These are phyloP conservation scores for Lamellibrachia luymesi DNA, from an alignment of 1,140 invertebrate species.

Conservation along the genomic window DNA sequence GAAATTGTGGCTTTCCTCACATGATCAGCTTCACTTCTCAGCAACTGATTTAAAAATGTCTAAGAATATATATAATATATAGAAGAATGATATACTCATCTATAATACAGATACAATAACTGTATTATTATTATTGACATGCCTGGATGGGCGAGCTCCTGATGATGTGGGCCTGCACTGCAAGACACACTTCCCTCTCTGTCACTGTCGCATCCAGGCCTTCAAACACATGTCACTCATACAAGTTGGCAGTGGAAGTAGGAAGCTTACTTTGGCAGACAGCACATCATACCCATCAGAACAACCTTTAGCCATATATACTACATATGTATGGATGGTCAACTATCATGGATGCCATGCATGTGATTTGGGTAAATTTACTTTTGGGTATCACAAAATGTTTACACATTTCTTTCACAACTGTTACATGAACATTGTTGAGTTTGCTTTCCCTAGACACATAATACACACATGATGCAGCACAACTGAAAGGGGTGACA, in stretches of 20 bases:
- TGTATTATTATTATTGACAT: neutral
- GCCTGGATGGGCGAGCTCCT: slow-evolving; percentile 36
- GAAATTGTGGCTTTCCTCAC: neutral
- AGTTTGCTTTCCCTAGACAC: no score
- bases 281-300: no score
- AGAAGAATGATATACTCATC: neutral
- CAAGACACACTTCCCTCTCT: slow-evolving; percentile 31
- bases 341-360: no score
- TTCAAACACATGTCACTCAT: slow-evolving; percentile 17
- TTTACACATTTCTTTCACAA: no score
- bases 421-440: no score
- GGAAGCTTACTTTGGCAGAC: neutral
- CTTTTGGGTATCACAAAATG: no score
- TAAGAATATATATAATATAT: neutral
- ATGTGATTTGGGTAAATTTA: no score
- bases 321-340: no score
- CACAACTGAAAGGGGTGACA: no score
- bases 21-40: neutral
- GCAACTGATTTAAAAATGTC: neutral
- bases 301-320: no score
- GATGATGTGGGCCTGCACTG: slow-evolving; percentile 32
- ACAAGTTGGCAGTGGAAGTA: neutral
- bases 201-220: slow-evolving; percentile 36
- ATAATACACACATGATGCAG: no score
- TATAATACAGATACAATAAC: neutral